Base-by-base conservation (phyloP, 1,140 invertebrate species). In the Pachyrhynchus sulphureomaculatus region DNA sequence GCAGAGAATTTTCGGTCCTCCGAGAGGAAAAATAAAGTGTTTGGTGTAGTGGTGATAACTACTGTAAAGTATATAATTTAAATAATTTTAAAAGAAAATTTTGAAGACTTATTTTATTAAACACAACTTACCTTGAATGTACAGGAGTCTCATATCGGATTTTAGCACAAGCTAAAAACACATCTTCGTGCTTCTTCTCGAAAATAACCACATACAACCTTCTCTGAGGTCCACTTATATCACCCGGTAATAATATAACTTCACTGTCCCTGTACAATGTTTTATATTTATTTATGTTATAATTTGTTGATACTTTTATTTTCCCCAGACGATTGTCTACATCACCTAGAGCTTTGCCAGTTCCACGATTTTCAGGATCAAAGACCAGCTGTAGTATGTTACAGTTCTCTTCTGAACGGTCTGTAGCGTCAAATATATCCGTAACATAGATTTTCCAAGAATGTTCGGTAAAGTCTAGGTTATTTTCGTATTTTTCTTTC, bases 371-470 rank as follows among this genome's bases (percentile, higher is more conserved):
- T 52, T 89, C 83, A 0, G 92, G 92, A 80, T 95, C 91, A 68
- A 93, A 95, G 0, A 96, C 82, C 15, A 88, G 78, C 76, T 94
- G 90, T 0, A 95, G 78, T 54, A 89, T 88, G 74, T 94, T 90
- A 73, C 93, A 95, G 65, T 90, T 87, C 39, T 84, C 82, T 68
- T 86, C 84, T 45, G 83, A 79, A 60, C 79, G 82, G 75, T 88
- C 88, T 68, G 85, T 86, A 2, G 85, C 81, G 67, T 93, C 90
- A 12, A 95, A 86, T 53, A 95, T 91, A 72, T 96, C 94, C 0
- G 92, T 95, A 4, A 91, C 89, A 65, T 88, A 92, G 36, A 96
- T 85, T 71, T 93, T 91, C 93, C 94, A 96, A 18, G 86, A 83
- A 75, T 96, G 92, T 65, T 87, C 80, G 0, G 88, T 87, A 36